Evolutionary conservation across 2,113 vertebrate species (phyloP).

Genomic region (Leucopsar rothschildi): DNA sequence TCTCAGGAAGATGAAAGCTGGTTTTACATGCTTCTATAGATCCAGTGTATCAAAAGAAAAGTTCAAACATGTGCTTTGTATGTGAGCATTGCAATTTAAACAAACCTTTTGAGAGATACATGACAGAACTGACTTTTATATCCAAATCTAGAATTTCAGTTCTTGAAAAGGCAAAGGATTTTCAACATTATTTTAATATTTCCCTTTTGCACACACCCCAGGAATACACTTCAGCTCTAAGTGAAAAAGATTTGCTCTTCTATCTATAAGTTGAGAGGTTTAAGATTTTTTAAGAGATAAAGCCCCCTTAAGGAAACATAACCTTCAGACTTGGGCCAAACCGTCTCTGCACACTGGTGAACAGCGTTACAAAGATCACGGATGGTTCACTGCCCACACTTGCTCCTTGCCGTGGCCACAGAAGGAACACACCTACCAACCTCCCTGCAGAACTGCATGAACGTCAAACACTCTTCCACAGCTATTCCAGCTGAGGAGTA

Average conservation of each 20-base stretch:
- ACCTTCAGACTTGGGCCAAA: slow-evolving; percentile 2
- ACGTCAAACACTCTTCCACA: neutral
- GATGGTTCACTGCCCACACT: slow-evolving; percentile 2
- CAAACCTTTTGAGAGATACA: neutral
- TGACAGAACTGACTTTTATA: neutral
- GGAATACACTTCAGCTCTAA: neutral
- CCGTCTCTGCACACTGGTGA: neutral
- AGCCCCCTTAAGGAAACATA: neutral
- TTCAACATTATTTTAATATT: neutral
- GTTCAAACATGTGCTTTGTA: neutral
- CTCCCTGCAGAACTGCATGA: neutral
- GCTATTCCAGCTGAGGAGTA: neutral
- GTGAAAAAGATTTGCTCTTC: neutral
- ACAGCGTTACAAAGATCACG: neutral
- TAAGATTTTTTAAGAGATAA: neutral
- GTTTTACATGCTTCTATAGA: neutral
- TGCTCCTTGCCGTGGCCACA: neutral
- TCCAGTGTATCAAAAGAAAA: neutral
- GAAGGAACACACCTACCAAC: neutral
- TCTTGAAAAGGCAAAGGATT: neutral
- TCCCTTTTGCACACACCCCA: neutral
- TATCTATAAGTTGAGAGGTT: neutral
- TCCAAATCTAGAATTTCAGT: neutral
- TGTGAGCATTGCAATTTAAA: neutral
- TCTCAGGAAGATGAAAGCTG: neutral